Conservation (phyloP, 2,888 invertebrate genomes). For the Drosophila trichaetosa region DNA sequence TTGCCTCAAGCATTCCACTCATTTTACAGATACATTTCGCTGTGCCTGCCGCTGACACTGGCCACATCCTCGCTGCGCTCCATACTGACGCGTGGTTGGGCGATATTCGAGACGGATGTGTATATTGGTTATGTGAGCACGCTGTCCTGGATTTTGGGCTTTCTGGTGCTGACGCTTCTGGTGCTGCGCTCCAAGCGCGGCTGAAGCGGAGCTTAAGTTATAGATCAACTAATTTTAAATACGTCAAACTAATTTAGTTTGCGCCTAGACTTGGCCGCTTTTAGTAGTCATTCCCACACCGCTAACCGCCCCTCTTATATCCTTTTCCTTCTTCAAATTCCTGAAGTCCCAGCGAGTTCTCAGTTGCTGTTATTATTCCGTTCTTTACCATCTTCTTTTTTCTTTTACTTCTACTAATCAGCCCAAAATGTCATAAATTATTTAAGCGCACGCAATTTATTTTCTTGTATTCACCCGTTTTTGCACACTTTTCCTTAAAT, state of each 20-base stretch:
- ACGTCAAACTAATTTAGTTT: constrained; percentile 44
- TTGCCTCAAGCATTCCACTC: not conserved
- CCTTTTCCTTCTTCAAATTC: constrained; percentile 38
- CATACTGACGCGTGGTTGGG: constrained; percentile 95
- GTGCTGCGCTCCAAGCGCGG: constrained; percentile 93
- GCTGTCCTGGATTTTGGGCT: constrained; percentile 93
- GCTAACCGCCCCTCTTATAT: constrained; percentile 1
- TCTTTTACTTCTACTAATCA: constrained; percentile 13
- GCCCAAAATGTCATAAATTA: constrained; percentile 75
- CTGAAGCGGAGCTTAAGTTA: constrained; percentile 84
- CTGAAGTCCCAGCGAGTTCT: constrained; percentile 36
- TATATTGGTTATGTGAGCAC: constrained; percentile 95
- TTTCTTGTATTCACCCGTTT: constrained; percentile 16
- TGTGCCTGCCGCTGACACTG: constrained; percentile 93
- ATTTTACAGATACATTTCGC: constrained; percentile 88
- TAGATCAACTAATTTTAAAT: constrained; percentile 54
- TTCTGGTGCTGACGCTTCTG: constrained; percentile 91
- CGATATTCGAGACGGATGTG: constrained; percentile 91
- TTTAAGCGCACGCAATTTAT: constrained; percentile 67
- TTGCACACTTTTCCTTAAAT: constrained; percentile 43
- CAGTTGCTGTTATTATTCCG: constrained; percentile 24
- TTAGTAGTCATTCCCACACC: constrained; percentile 57
- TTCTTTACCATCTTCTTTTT: constrained; percentile 14
- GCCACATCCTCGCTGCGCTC: constrained; percentile 96
- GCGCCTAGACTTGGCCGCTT: constrained; percentile 54